A percentile compares a stretch with the other conserved stretches of the same genome.
These are phyloP conservation scores for Molossus alvarezi DNA, from an alignment of 2,797 vertebrate genomes.

Conservation along the genomic window DNA sequence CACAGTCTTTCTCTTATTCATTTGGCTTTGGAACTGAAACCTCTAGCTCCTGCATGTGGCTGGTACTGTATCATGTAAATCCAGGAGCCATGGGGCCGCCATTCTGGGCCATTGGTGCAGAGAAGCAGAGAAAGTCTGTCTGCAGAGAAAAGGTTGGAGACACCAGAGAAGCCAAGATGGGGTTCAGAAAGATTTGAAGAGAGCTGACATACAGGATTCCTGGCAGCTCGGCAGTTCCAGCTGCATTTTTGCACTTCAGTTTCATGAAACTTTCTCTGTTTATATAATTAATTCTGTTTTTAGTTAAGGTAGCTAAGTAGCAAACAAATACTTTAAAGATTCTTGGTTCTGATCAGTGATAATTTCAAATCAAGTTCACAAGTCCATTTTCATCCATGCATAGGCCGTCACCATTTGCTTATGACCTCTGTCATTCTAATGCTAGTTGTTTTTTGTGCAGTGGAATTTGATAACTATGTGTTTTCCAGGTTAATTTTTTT, in stretches of 20 bases:
- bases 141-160: neutral
- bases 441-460: neutral
- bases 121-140: neutral
- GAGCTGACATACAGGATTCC: neutral
- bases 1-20: neutral
- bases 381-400: neutral
- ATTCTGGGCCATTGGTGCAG: neutral
- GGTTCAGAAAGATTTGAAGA: neutral
- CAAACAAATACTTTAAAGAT: neutral
- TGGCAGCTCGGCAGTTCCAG: neutral
- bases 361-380: conserved; percentile 37
- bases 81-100: neutral
- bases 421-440: neutral
- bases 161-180: neutral
- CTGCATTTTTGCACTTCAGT: conserved; percentile 10
- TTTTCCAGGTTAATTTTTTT: conserved; percentile 23
- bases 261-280: conserved; percentile 29
- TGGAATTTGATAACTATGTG: neutral
- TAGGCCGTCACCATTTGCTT: neutral
- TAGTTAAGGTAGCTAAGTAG: neutral
- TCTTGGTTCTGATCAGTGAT: conserved; percentile 5
- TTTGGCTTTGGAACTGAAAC: neutral
- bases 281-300: conserved; percentile 37
- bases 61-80: neutral
- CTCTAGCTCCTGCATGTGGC: neutral